Evolutionary conservation across 2,888 invertebrate genomes (phyloP).

Genomic region (Tenthredo scrophulariae): DNA sequence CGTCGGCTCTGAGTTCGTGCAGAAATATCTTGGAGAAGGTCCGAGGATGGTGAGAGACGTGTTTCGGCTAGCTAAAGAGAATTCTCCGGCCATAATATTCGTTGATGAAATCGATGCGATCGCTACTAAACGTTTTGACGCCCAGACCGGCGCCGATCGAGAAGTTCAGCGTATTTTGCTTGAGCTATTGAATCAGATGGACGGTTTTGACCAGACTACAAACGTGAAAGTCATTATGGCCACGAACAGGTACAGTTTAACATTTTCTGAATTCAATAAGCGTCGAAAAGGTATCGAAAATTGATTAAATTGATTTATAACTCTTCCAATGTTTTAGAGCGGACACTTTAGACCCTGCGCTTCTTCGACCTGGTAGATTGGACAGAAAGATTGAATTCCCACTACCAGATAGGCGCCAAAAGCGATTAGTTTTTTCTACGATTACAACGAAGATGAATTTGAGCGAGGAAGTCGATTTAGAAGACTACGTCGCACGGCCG

Average conservation of each 20-base stretch:
- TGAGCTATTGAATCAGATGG: slow-evolving; percentile 99
- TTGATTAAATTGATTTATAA: not conserved
- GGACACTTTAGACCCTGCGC: slow-evolving; percentile 98
- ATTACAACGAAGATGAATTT: slow-evolving; percentile 98
- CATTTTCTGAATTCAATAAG: slow-evolving; percentile 62
- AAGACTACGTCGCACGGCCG: slow-evolving; percentile 99
- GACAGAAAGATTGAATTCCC: slow-evolving; percentile 99
- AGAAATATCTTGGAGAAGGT: slow-evolving; percentile 99
- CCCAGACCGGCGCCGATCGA: slow-evolving; percentile 98
- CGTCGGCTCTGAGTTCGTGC: slow-evolving; percentile 99
- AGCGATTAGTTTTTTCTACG: slow-evolving; percentile 98
- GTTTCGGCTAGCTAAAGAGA: slow-evolving; percentile 98
- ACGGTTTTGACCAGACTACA: slow-evolving; percentile 99
- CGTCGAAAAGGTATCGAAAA: not conserved
- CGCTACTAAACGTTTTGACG: slow-evolving; percentile 99
- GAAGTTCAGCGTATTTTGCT: slow-evolving; percentile 98
- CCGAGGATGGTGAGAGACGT: slow-evolving; percentile 99
- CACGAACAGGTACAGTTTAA: slow-evolving; percentile 73
- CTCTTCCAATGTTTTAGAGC: slow-evolving; percentile 81
- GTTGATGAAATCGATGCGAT: slow-evolving; percentile 99
- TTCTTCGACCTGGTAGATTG: slow-evolving; percentile 95
- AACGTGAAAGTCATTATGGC: slow-evolving; percentile 94
- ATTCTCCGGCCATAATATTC: slow-evolving; percentile 99
- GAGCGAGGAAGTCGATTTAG: slow-evolving; percentile 98
- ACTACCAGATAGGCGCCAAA: slow-evolving; percentile 93